Evolutionary conservation across 2,888 invertebrate genomes (phyloP).

Genomic region (Acanthopleura granulata): DNA sequence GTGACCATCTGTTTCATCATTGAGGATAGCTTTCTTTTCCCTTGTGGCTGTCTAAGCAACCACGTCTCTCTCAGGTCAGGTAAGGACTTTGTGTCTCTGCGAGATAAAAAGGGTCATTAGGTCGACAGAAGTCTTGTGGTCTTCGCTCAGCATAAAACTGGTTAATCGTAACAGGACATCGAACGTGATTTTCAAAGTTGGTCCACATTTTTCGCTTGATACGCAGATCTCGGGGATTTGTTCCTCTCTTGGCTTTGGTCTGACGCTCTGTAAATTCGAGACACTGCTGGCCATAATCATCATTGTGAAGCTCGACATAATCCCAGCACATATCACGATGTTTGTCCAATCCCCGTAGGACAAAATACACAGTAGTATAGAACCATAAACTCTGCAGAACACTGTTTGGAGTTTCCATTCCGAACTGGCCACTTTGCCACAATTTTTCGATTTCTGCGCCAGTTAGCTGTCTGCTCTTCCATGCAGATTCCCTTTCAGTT

Average conservation of each 20-base stretch:
- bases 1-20: not conserved
- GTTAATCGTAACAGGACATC: not conserved
- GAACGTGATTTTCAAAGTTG: not conserved
- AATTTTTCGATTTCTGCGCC: not conserved
- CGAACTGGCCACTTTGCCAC: not conserved
- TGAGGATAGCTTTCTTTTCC: not conserved
- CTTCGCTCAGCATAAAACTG: not conserved
- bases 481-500: not conserved
- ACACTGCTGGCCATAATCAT: not conserved
- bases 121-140: not conserved
- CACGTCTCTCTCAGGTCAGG: not conserved
- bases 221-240: too few species aligned
- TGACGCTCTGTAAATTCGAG: not conserved
- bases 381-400: not conserved
- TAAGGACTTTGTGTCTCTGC: not conserved
- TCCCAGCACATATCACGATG: not conserved
- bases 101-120: not conserved
- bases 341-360: not conserved
- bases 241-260: not conserved
- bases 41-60: not conserved
- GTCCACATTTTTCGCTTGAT: not conserved
- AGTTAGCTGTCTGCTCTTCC: not conserved
- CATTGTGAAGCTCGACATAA: not conserved
- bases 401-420: not conserved
- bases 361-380: not conserved